These are phyloP conservation scores for Mayetiola destructor DNA, from an alignment of 2,888 invertebrate species.

Conservation along the genomic window DNA sequence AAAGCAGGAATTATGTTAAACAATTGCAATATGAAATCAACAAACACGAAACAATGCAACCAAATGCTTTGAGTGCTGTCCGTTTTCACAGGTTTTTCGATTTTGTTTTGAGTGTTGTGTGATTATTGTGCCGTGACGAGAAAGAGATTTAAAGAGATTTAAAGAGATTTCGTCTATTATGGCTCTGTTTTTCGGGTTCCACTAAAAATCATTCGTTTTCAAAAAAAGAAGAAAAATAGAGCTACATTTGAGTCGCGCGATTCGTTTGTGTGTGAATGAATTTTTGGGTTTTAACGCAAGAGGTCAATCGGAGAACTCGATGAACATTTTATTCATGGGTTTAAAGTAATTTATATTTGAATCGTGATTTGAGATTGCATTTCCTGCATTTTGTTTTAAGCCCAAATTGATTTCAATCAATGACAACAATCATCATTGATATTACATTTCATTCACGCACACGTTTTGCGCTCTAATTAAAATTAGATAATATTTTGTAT, in stretches of 20 bases:
- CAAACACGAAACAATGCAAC: not conserved
- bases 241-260: not conserved
- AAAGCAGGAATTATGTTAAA: not conserved
- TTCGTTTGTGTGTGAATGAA: not conserved
- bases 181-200: too few species aligned
- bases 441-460: too few species aligned
- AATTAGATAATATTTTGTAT: not conserved
- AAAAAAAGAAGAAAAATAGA: too few species aligned
- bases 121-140: not conserved
- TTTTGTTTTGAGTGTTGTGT: not conserved
- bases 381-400: not conserved
- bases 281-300: too few species aligned
- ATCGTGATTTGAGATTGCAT: not conserved
- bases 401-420: not conserved
- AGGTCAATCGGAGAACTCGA: not conserved
- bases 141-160: too few species aligned
- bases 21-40: not conserved
- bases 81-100: not conserved
- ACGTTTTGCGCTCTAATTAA: too few species aligned
- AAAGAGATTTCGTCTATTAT: too few species aligned
- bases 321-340: not conserved
- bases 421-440: too few species aligned
- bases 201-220: too few species aligned
- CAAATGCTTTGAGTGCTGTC: not conserved
- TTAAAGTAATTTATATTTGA: not conserved